Base-by-base conservation (phyloP, 2,113 vertebrate species). In the Heteronetta atricapilla region DNA sequence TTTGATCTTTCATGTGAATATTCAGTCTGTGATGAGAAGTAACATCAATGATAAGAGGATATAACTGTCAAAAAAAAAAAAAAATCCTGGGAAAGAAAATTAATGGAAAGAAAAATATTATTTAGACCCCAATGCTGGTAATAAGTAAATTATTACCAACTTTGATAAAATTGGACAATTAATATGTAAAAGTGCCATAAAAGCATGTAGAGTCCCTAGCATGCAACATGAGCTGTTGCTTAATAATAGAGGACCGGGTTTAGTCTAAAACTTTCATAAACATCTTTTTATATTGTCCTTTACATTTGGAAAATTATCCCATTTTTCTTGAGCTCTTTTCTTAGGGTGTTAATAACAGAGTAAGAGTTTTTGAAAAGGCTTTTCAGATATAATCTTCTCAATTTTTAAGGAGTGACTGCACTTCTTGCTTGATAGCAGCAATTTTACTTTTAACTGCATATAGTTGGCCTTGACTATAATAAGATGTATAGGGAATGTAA, bases 51-150 rank as follows among this genome's bases (percentile, higher is more conserved):
- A 94, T 88, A 36, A 90, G 70, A 95, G 7, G 31, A 94, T 92
- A 79, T 74, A 88, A 82, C 82, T 88, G 86, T 95, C 85, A 95
- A 94, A 95, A 40, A 40, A 95, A 94, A 95, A 40, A 40, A 62
- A 64, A 64, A 64, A 40, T 86, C 52, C 60, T 81, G 26, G 67
- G 82, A 88, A 48, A 81, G 76, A 95, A 96, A 94, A 67, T 91
- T 95, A 97, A 95, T 95, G 69, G 82, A 81, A 97, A 97, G 53
- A 79, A 96, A 98, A 97, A 97, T 96, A 97, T 97, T 98, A 96
- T 97, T 97, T 82, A 95, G 77, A 70, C 33, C 48, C 74, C 68
- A 79, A 58, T 83, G 67, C 38, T 96, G 58, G 78, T 96, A 98
- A 95, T 97, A 96, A 97, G 76, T 92, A 97, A 97, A 96, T 97